Conservation (phyloP, 35 echinoderm and acorn worm species). For the Strongylocentrotus purpuratus region DNA sequence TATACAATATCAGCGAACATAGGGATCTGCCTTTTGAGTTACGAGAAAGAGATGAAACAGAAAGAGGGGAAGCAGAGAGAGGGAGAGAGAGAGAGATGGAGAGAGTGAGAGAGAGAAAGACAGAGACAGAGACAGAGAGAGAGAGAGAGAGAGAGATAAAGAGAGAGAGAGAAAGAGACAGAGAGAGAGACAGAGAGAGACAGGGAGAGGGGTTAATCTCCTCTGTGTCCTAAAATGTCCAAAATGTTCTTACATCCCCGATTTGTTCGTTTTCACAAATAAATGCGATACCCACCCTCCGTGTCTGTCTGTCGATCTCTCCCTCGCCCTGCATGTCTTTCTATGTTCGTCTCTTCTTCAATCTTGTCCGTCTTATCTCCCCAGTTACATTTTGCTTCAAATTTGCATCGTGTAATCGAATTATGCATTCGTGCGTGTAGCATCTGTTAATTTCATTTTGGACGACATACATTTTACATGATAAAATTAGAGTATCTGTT, state of each 20-base stretch:
- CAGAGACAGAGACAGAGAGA: not conserved
- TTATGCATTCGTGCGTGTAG: not conserved
- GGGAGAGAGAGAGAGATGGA: not conserved
- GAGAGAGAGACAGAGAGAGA: not conserved
- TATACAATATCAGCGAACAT: not conserved
- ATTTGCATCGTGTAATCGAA: not conserved
- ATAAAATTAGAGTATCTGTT: not conserved
- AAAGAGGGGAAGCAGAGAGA: not conserved
- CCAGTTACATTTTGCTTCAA: not conserved
- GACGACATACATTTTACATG: not conserved
- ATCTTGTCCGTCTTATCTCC: not conserved
- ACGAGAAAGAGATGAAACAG: not conserved
- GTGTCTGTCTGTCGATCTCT: not conserved
- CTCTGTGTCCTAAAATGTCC: not conserved
- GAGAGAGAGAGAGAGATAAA: not conserved
- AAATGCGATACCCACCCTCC: not conserved
- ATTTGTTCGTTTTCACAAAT: not conserved
- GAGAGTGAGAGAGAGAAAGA: not conserved
- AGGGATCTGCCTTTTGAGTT: not conserved
- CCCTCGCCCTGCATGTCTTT: not conserved
- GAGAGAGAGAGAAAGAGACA: not conserved
- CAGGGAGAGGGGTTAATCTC: not conserved
- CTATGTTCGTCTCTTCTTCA: not conserved
- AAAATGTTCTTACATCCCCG: not conserved
- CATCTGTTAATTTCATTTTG: not conserved